Evolutionary conservation across 2,888 invertebrate genomes (phyloP).

Genomic region (Agrochola macilenta): DNA sequence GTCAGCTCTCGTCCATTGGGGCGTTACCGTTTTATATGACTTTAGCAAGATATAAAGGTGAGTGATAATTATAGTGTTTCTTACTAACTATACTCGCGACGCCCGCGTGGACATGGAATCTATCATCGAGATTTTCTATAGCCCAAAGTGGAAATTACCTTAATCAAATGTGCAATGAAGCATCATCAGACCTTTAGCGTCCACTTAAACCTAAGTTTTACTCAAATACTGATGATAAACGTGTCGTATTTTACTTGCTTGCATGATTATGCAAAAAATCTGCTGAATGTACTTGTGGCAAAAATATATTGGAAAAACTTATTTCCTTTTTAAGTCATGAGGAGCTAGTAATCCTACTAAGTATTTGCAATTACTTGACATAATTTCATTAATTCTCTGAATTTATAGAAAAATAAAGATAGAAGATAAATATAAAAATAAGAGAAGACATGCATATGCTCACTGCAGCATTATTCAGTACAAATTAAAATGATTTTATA

Average conservation of each 20-base stretch:
- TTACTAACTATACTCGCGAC: slow-evolving; percentile 16
- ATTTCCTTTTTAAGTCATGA: neutral
- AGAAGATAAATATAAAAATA: no score
- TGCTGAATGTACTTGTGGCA: slow-evolving; percentile 57
- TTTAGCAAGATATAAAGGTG: slow-evolving; percentile 98
- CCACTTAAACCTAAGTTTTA: neutral
- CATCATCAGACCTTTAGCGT: neutral
- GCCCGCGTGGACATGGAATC: slow-evolving; percentile 62
- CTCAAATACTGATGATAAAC: neutral
- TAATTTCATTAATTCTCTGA: neutral
- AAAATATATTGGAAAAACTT: slow-evolving; percentile 6
- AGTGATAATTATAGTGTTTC: slow-evolving; percentile 82
- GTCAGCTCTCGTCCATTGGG: slow-evolving; percentile 94
- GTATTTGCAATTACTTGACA: neutral
- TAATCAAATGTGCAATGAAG: neutral
- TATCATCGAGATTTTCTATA: slow-evolving; percentile 20
- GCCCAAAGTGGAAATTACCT: slow-evolving; percentile 1
- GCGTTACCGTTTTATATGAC: slow-evolving; percentile 99
- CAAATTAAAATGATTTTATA: neutral
- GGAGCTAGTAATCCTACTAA: neutral
- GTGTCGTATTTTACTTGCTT: neutral
- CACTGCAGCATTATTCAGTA: neutral
- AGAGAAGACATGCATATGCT: no score
- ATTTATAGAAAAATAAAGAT: rapidly evolving
- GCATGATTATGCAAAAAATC: slow-evolving; percentile 45